These are phyloP conservation scores for Acipenser transmontanus DNA, from an alignment of 2,797 vertebrate species.

Conservation along the genomic window DNA sequence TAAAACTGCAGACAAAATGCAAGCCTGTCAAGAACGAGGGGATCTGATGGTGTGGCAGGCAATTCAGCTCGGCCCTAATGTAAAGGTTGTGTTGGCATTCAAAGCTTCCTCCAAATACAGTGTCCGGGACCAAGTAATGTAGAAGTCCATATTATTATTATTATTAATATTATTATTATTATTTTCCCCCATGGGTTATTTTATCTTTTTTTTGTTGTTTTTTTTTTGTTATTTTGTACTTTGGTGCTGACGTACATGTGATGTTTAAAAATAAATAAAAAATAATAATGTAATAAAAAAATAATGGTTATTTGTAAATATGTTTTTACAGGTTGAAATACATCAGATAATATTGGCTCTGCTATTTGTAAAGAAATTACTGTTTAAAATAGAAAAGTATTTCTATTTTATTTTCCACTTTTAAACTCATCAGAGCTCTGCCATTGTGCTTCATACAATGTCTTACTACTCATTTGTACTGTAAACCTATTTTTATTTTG, in stretches of 20 bases:
- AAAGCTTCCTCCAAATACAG: slow-evolving; percentile 77
- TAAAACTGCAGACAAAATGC: slow-evolving; percentile 1
- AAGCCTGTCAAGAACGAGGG: background rate
- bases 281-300: slow-evolving; percentile 55
- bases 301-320: slow-evolving; percentile 97
- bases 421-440: slow-evolving; percentile 85
- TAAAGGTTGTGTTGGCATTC: slow-evolving; percentile 33
- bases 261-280: slow-evolving; percentile 70
- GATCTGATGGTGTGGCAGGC: slow-evolving; percentile 30
- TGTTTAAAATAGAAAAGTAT: slow-evolving; percentile 98
- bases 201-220: slow-evolving; percentile 58
- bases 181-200: slow-evolving; percentile 37
- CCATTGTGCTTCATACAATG: slow-evolving; percentile 92
- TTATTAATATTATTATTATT: slow-evolving; percentile 23
- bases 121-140: slow-evolving; percentile 84
- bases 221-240: slow-evolving; percentile 52
- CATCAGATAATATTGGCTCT: slow-evolving; percentile 96
- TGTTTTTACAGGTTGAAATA: slow-evolving; percentile 96
- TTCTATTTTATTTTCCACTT: slow-evolving; percentile 93
- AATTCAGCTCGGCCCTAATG: slow-evolving; percentile 24
- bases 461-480: slow-evolving; percentile 95
- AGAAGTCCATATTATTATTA: slow-evolving; percentile 46
- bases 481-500: slow-evolving; percentile 77
- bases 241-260: slow-evolving; percentile 99
- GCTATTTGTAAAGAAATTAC: slow-evolving; percentile 97